Conservation (phyloP, 1,140 invertebrate genomes). For the Pantala flavescens region DNA sequence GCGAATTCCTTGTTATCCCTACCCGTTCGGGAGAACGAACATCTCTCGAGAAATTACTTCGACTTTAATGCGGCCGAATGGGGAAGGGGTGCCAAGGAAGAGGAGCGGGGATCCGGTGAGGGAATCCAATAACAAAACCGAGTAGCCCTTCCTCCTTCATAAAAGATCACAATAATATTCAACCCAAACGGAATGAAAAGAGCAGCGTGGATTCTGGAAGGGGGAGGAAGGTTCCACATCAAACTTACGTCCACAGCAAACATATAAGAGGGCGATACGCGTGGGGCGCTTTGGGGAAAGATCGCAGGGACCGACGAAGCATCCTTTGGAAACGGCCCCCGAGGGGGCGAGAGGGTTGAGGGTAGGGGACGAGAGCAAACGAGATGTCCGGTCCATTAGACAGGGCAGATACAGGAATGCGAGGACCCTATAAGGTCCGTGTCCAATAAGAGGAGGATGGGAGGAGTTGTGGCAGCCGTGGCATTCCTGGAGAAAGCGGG, state of each 20-base stretch:
- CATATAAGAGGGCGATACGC: no score
- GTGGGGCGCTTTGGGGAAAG: no score
- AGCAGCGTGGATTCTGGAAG: neutral
- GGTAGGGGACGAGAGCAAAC: neutral
- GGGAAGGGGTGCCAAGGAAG: neutral
- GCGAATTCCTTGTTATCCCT: neutral
- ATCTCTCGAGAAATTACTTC: neutral
- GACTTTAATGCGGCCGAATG: neutral
- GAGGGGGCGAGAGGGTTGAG: neutral
- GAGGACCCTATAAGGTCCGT: neutral
- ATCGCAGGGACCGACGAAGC: neutral
- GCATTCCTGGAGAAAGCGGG: neutral
- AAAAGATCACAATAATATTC: slow-evolving; percentile 10
- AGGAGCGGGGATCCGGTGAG: neutral
- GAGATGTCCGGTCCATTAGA: slow-evolving; percentile 7
- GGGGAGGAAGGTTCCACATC: neutral
- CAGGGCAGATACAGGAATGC: slow-evolving; percentile 2
- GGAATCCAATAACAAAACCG: neutral
- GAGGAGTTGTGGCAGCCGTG: neutral
- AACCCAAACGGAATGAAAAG: neutral
- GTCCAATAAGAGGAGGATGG: slow-evolving; percentile 3
- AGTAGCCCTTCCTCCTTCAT: neutral
- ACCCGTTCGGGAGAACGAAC: neutral
- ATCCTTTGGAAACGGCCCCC: neutral
- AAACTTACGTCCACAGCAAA: no score